Conservation (phyloP, 2,113 vertebrate species). For the Callionymus lyra region DNA sequence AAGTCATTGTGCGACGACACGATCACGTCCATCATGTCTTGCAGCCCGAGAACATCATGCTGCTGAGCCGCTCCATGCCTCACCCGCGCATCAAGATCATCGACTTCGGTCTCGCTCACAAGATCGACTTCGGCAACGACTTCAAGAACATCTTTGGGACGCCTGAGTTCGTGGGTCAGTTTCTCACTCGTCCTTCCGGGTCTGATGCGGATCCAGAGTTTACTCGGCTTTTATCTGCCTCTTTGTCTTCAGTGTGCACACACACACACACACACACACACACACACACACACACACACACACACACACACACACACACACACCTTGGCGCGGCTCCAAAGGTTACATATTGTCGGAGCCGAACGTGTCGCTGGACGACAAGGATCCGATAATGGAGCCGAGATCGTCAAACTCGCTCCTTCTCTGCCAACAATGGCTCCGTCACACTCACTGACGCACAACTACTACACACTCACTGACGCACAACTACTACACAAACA, state of each 20-base stretch:
- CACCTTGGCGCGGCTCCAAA: slow-evolving; percentile 21
- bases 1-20: no score
- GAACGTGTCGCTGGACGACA: no score
- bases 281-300: not conserved
- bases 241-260: not conserved
- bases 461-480: slow-evolving; percentile 5
- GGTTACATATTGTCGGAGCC: slow-evolving; percentile 20
- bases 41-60: slow-evolving; percentile 98
- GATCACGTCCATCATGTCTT: not conserved
- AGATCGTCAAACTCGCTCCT: slow-evolving; percentile 22
- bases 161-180: slow-evolving; percentile 94
- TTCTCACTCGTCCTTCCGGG: not conserved
- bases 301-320: not conserved
- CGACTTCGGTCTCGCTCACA: slow-evolving; percentile 95
- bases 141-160: slow-evolving; percentile 99
- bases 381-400: slow-evolving; percentile 38
- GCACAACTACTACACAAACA: slow-evolving; percentile 2
- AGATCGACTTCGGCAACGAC: slow-evolving; percentile 95
- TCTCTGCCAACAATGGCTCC: slow-evolving; percentile 15
- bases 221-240: not conserved
- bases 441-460: not conserved
- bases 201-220: not conserved
- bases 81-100: slow-evolving; percentile 98
- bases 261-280: not conserved
- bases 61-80: slow-evolving; percentile 83